These are phyloP conservation scores for Xestia sexstrigata DNA, from an alignment of 2,888 invertebrate species.

Conservation along the genomic window DNA sequence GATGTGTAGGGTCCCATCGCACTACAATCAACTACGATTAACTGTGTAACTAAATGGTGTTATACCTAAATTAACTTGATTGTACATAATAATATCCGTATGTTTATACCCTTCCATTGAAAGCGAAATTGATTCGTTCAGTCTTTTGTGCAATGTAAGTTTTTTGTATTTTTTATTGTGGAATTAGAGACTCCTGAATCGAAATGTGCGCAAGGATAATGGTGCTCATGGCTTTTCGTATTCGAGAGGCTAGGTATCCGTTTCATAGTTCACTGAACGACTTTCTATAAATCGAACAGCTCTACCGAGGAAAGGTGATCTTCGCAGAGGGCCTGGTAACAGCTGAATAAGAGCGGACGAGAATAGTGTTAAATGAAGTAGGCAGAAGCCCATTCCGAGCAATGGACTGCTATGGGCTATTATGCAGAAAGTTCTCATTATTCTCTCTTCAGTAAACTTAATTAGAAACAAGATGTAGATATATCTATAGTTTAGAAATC, in stretches of 20 bases:
- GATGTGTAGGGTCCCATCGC: slow-evolving; percentile 21
- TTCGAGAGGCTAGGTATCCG: not conserved
- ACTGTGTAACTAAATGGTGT: no score
- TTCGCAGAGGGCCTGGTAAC: not conserved
- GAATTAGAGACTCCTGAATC: slow-evolving; percentile 4
- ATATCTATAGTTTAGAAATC: not conserved
- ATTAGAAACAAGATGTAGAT: not conserved
- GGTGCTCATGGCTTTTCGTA: not conserved
- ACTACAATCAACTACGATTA: slow-evolving; percentile 6
- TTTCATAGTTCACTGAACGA: not conserved
- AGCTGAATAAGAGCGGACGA: not conserved
- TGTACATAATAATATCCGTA: slow-evolving; percentile 8
- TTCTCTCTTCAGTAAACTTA: not conserved
- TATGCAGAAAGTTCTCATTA: not conserved
- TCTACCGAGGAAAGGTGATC: not conserved
- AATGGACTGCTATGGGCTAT: not conserved
- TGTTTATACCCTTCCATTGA: slow-evolving; percentile 6
- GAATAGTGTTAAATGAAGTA: not conserved
- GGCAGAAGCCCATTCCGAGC: not conserved
- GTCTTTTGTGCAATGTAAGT: not conserved
- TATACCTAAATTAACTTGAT: slow-evolving; percentile 21
- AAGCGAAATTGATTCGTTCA: slow-evolving; percentile 47
- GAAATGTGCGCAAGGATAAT: not conserved
- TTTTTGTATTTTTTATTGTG: slow-evolving; percentile 10
- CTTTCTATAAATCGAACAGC: not conserved